phyloP scores from a whole-genome alignment of 1,140 invertebrate species.

The Diploscapter pachys region DNA sequence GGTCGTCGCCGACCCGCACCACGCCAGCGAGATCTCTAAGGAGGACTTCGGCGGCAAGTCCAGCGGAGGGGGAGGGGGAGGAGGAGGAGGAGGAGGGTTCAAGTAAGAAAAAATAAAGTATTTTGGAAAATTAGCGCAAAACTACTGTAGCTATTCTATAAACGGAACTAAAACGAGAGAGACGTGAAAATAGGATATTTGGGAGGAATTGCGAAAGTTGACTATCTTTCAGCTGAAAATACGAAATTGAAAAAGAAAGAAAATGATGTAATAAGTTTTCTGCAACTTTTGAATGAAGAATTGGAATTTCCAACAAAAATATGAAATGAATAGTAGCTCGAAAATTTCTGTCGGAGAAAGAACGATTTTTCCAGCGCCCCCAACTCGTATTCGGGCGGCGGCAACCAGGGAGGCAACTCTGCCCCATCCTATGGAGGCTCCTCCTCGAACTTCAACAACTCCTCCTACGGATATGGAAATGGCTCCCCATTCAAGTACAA shows the following conservation, averaged over 20 bases:
- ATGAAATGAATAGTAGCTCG: constrained; percentile 22
- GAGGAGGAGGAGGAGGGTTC: constrained; percentile 3
- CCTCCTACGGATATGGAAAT: constrained; percentile 5
- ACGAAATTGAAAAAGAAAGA: no score
- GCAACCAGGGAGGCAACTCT: background rate
- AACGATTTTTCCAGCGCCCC: background rate
- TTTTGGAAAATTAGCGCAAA: no score
- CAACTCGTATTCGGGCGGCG: background rate
- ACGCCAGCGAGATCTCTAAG: constrained; percentile 63
- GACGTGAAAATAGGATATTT: no score
- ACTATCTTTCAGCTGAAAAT: no score
- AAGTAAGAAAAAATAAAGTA: no score
- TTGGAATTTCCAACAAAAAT: no score
- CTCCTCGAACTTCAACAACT: background rate
- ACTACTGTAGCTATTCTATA: no score
- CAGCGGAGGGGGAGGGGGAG: constrained; percentile 3
- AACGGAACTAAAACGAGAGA: no score
- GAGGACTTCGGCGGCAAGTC: constrained; percentile 13
- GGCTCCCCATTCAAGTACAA: constrained; percentile 31
- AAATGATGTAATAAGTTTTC: no score
- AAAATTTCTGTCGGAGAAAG: constrained; percentile 23
- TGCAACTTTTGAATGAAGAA: no score
- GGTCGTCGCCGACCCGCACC: constrained; percentile 96
- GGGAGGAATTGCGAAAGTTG: no score
- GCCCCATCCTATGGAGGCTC: background rate